Evolutionary conservation across 2,113 vertebrate genomes (phyloP).

Genomic region (Daphoenositta chrysoptera): DNA sequence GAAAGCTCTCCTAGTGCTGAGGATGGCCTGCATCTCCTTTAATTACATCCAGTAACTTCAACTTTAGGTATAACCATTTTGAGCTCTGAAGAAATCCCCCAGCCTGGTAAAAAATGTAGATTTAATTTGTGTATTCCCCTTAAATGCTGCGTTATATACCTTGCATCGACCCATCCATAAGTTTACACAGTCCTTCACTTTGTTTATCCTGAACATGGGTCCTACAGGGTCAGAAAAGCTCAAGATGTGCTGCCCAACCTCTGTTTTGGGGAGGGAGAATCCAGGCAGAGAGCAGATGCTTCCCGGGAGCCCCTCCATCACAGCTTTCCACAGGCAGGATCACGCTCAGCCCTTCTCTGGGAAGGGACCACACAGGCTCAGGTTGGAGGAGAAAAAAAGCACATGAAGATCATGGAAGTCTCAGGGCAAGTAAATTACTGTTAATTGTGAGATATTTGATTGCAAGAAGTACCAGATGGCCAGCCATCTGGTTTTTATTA

Average conservation of each 20-base stretch:
- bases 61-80: background rate
- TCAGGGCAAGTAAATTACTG: constrained; percentile 61
- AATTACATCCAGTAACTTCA: background rate
- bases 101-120: background rate
- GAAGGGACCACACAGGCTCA: constrained; percentile 48
- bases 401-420: constrained; percentile 16
- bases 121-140: background rate
- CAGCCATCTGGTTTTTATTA: constrained; percentile 60
- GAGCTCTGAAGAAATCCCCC: background rate
- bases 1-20: background rate
- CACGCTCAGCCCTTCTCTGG: background rate
- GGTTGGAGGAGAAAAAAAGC: background rate
- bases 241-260: background rate
- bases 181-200: background rate
- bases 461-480: constrained; percentile 63
- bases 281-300: background rate
- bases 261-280: background rate
- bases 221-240: background rate
- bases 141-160: background rate
- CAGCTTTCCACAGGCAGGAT: background rate
- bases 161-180: fast-evolving
- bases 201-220: background rate
- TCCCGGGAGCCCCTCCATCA: background rate
- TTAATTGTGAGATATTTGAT: constrained; percentile 66
- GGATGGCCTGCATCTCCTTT: background rate